Percentiles rank a stretch among this genome's conserved stretches.
These are phyloP conservation scores for Daboia siamensis DNA, from an alignment of 2,113 vertebrate genomes.

Conservation along the genomic window DNA sequence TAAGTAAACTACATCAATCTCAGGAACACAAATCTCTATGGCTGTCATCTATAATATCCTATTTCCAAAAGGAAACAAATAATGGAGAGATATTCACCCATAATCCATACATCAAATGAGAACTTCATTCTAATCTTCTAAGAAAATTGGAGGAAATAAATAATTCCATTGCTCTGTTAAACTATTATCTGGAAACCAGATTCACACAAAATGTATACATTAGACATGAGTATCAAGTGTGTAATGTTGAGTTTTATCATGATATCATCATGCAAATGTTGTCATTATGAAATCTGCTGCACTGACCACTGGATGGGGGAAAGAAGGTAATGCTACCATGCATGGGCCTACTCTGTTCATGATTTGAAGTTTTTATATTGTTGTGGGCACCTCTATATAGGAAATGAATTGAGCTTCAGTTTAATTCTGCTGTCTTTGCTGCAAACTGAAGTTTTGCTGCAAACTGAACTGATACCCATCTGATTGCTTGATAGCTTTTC, in stretches of 20 bases:
- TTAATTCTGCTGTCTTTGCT: background rate
- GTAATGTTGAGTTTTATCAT: background rate
- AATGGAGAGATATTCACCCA: background rate
- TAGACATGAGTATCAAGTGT: background rate
- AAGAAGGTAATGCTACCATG: background rate
- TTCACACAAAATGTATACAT: background rate
- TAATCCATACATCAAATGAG: background rate
- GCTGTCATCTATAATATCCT: background rate
- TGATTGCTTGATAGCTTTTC: background rate
- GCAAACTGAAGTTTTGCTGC: background rate
- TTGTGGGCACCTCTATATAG: background rate
- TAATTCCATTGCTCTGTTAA: conserved; percentile 3
- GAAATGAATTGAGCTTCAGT: background rate
- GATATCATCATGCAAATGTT: background rate
- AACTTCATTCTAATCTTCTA: background rate
- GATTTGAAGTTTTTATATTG: background rate
- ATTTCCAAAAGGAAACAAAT: background rate
- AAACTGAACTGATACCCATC: background rate
- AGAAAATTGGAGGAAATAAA: background rate
- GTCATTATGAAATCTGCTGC: background rate
- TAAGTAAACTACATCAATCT: background rate
- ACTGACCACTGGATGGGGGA: background rate
- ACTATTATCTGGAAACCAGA: background rate
- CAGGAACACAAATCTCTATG: background rate
- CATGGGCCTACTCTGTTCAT: background rate